These are phyloP conservation scores for Rhamnusium bicolor DNA, from an alignment of 2,888 invertebrate genomes.

Conservation along the genomic window DNA sequence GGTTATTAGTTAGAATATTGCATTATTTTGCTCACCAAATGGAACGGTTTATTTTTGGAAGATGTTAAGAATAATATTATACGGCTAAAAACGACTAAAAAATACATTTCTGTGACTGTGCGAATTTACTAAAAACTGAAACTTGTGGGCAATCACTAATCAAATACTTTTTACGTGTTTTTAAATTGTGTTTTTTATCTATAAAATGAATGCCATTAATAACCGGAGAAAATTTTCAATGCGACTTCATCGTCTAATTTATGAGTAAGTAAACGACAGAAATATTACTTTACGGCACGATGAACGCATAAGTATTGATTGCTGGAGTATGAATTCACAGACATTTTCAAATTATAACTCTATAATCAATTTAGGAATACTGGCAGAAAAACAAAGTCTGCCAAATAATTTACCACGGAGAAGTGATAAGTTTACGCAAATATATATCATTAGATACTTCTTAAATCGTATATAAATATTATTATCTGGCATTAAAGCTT, in stretches of 20 bases:
- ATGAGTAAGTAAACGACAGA: constrained; percentile 13
- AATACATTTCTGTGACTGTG: constrained; percentile 40
- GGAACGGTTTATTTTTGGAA: neutral
- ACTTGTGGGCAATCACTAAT: constrained; percentile 62
- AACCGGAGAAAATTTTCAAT: constrained; percentile 1
- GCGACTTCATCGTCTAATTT: constrained; percentile 8
- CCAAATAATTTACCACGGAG: neutral
- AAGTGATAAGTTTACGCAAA: neutral
- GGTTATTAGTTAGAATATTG: no score
- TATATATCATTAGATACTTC: no score
- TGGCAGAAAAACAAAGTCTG: neutral
- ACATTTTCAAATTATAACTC: constrained; percentile 17
- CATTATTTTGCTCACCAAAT: neutral
- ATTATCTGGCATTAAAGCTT: neutral
- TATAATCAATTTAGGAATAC: constrained; percentile 1
- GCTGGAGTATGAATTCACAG: constrained; percentile 5
- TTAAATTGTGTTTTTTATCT: constrained; percentile 52
- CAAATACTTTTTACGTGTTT: constrained; percentile 57
- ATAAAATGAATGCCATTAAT: constrained; percentile 24
- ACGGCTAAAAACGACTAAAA: constrained; percentile 11
- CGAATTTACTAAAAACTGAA: constrained; percentile 47
- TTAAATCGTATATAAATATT: neutral
- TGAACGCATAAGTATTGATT: constrained; percentile 13
- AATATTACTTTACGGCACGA: constrained; percentile 6
- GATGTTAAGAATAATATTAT: neutral